phyloP scores from a whole-genome alignment of 2,113 vertebrate genomes.

The Pluvialis apricaria region DNA sequence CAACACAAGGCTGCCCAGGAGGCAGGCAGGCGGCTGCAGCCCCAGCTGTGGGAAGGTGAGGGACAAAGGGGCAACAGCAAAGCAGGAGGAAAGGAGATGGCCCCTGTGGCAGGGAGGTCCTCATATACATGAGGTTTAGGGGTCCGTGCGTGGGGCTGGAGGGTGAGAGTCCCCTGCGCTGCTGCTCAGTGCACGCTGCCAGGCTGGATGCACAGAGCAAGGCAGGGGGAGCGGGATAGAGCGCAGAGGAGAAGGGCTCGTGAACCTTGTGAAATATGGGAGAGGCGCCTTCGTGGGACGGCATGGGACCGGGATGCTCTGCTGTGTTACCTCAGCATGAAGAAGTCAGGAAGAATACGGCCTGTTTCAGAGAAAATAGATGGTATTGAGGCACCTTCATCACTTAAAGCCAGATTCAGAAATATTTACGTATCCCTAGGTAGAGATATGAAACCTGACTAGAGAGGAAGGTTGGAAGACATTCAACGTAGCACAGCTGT shows the following conservation, averaged over 20 bases:
- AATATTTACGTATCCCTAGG: neutral
- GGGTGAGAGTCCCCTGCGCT: rapidly evolving
- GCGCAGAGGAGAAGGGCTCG: neutral
- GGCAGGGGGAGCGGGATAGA: rapidly evolving
- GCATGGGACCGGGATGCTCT: neutral
- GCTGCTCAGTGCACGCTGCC: neutral
- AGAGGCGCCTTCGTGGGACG: neutral
- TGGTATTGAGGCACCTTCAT: neutral
- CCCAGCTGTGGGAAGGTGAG: neutral
- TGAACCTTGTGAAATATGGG: neutral
- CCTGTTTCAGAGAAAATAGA: neutral
- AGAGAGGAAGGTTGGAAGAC: neutral
- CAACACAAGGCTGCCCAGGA: neutral
- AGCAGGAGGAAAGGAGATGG: neutral
- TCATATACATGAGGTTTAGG: neutral
- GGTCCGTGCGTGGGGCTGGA: neutral
- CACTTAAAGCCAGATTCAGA: neutral
- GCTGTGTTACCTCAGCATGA: neutral
- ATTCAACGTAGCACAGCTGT: neutral
- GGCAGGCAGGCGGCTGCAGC: neutral
- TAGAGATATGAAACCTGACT: neutral
- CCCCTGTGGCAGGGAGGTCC: rapidly evolving
- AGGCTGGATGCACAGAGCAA: neutral
- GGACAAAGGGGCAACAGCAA: neutral
- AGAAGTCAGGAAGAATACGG: neutral